phyloP scores from a whole-genome alignment of 1,140 invertebrate species.

The Frieseomelitta varia region DNA sequence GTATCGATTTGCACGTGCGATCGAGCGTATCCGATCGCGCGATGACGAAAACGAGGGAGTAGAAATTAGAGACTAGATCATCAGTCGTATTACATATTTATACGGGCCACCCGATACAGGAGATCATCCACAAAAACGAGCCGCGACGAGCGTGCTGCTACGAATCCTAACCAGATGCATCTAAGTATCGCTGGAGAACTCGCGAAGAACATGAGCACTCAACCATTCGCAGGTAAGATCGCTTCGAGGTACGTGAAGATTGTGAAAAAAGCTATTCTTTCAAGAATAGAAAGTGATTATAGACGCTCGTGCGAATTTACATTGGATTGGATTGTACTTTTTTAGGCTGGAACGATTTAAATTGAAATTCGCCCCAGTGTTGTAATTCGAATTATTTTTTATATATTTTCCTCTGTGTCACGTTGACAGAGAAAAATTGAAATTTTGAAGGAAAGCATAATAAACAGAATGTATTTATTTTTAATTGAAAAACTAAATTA shows the following conservation, averaged over 20 bases:
- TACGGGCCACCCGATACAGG: conserved; percentile 38
- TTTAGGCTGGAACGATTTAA: no score
- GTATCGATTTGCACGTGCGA: conserved; percentile 8
- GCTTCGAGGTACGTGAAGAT: background rate
- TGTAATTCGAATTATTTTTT: no score
- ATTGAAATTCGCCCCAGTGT: no score
- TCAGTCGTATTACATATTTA: background rate
- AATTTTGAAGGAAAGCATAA: no score
- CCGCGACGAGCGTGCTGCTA: conserved; percentile 2
- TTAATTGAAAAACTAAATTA: no score
- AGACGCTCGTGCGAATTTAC: background rate
- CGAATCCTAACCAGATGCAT: conserved; percentile 40
- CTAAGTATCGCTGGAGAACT: conserved; percentile 26
- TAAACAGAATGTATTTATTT: no score
- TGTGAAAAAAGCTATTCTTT: background rate
- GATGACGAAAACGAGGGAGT: background rate
- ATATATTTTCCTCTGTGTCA: no score
- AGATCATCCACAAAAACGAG: conserved; percentile 23
- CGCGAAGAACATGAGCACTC: background rate
- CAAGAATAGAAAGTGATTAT: background rate
- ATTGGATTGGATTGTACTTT: background rate
- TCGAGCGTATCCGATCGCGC: conserved; percentile 21
- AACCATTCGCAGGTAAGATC: background rate
- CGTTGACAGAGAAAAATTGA: no score
- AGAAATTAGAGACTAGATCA: conserved; percentile 24